Conservation (phyloP, 2,888 invertebrate genomes). For the Lamellibrachia satsuma region DNA sequence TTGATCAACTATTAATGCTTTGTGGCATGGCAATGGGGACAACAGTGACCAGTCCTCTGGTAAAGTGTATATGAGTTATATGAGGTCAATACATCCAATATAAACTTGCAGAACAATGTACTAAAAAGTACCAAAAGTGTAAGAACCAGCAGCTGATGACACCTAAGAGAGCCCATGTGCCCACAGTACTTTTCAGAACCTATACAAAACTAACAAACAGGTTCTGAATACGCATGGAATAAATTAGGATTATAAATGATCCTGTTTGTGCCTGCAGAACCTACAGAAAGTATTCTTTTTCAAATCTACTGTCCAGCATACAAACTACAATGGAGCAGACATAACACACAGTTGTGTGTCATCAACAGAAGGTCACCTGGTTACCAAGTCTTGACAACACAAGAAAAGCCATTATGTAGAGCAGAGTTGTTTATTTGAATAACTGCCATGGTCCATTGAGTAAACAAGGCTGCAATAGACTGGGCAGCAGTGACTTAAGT, state of each 20-base stretch:
- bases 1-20: not conserved
- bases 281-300: not conserved
- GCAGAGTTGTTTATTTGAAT: not conserved
- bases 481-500: not conserved
- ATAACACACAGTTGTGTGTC: not conserved
- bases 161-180: not conserved
- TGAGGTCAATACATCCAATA: not conserved
- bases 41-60: not conserved
- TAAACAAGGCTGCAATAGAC: not conserved
- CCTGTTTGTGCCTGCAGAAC: not conserved
- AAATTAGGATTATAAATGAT: not conserved
- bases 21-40: not conserved
- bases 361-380: not conserved
- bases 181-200: not conserved
- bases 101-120: not conserved
- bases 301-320: not conserved
- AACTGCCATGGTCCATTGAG: not conserved
- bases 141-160: not conserved
- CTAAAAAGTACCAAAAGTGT: not conserved
- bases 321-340: not conserved
- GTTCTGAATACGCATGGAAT: not conserved
- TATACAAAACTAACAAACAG: not conserved
- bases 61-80: not conserved
- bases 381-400: not conserved
- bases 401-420: not conserved